Base-by-base conservation (phyloP, 2,888 invertebrate genomes). In the Bombylius discolor region DNA sequence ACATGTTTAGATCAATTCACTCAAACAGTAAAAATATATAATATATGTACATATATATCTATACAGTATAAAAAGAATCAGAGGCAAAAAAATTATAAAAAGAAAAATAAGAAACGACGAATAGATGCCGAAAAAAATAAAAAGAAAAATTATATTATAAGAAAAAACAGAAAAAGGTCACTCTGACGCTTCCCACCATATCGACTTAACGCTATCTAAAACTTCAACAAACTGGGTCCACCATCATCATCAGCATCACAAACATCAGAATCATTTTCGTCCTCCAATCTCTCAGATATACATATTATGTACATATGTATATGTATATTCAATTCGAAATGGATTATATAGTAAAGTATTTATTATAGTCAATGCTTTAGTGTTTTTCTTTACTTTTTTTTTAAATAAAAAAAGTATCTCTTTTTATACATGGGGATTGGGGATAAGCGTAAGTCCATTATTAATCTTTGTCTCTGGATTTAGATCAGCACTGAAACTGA, bases 401-500 rank as follows among this genome's bases (percentile, higher is more conserved):
- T 23, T 23, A 23, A 23, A 23, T 23, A 23, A 23, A 23, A 23
- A 31, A 33, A 8, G 36, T 36, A 42, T 42, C 39, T 42, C 11
- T 11, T 36, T 7, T 42, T 11, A 5, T 42, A 11, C 5, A 42
- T 23, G 23, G 23, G 42, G 52, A 56, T 52, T 23, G 23, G 23
- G 42, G 52, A 56, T 52, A 52, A 51, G 52, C 56, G 56, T 56
- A 56, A 56, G 52, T 56, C 56, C 56, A 56, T 56, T 56, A 56
- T 56, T 56, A 56, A 56, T 56, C 56, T 56, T 56, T 56, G 56
- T 56, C 56, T 56, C 52, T 56, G 52, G 52, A 56, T 56, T 51
- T 52, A 52, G 56, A 56, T 52, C 56, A 49, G 50, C 51, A 51
- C 56, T 51, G 23, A 23, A 23, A 23, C 23, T 23, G 3, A 23